Percentiles rank a stretch among this genome's conserved stretches.
phyloP scores from a whole-genome alignment of 2,113 vertebrate species.

The Lampris incognitus region DNA sequence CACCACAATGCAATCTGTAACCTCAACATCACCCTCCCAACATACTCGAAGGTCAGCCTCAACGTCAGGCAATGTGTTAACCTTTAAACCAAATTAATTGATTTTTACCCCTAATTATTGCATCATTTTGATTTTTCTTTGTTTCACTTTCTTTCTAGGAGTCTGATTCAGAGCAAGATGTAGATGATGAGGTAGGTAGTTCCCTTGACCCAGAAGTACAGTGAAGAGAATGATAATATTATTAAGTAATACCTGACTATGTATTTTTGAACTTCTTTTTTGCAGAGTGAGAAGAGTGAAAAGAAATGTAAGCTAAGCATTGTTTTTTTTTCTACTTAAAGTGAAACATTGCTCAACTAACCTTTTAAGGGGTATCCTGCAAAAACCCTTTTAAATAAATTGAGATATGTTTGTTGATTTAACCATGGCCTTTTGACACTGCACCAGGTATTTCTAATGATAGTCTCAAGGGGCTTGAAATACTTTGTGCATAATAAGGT shows the following conservation, averaged over 20 bases:
- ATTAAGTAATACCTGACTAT: constrained; percentile 31
- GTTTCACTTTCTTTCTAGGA: constrained; percentile 84
- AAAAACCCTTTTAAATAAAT: background rate
- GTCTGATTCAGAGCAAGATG: constrained; percentile 96
- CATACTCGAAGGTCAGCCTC: constrained; percentile 79
- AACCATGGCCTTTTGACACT: no score
- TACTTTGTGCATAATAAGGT: no score
- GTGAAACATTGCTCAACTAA: background rate
- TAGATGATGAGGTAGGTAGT: constrained; percentile 92
- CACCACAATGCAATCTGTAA: constrained; percentile 98
- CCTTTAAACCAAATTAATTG: background rate
- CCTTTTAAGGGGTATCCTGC: background rate
- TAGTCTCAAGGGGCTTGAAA: no score
- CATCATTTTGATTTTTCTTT: background rate
- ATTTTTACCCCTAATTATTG: background rate
- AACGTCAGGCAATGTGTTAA: background rate
- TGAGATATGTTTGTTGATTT: no score
- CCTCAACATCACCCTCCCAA: constrained; percentile 93
- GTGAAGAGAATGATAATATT: background rate
- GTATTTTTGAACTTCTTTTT: constrained; percentile 69
- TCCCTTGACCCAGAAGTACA: background rate
- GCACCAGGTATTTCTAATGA: no score
- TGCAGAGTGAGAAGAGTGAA: constrained; percentile 92
- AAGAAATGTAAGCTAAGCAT: constrained; percentile 94
- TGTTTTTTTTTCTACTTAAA: constrained; percentile 17